Conservation (phyloP, 2,888 invertebrate species). For the Dioctria rufipes region DNA sequence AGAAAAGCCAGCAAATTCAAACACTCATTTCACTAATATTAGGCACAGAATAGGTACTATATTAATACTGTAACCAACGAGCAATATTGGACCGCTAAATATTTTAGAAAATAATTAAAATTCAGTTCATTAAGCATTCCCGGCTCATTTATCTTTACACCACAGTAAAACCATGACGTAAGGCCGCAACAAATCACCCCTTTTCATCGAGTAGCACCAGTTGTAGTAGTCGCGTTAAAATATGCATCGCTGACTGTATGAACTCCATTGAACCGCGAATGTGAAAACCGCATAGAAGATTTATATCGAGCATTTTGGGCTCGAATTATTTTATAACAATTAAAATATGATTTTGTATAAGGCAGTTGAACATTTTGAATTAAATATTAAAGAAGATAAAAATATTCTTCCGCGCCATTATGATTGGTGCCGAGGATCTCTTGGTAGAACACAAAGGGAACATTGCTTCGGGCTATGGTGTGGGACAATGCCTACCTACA, state of each 20-base stretch:
- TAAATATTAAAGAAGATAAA: slow-evolving; percentile 34
- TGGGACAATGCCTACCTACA: background rate
- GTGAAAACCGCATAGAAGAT: slow-evolving; percentile 54
- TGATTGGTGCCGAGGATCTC: slow-evolving; percentile 22
- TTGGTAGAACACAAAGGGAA: slow-evolving; percentile 26
- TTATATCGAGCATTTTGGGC: slow-evolving; percentile 46
- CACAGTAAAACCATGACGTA: slow-evolving; percentile 49
- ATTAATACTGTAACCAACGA: slow-evolving; percentile 30
- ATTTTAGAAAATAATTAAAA: slow-evolving; percentile 53
- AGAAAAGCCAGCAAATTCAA: too few relatives aligned
- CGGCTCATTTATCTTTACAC: slow-evolving; percentile 51
- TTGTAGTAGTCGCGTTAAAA: slow-evolving; percentile 43
- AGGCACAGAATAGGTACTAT: background rate
- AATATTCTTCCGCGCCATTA: slow-evolving; percentile 28
- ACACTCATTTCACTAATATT: background rate
- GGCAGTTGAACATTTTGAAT: slow-evolving; percentile 50
- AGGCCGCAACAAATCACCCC: slow-evolving; percentile 52
- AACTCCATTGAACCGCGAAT: slow-evolving; percentile 52
- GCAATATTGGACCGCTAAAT: slow-evolving; percentile 47
- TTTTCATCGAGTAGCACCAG: slow-evolving; percentile 45
- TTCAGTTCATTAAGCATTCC: slow-evolving; percentile 54
- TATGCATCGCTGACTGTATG: slow-evolving; percentile 51
- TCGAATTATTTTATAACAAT: slow-evolving; percentile 56
- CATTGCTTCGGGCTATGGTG: background rate
- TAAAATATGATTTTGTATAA: slow-evolving; percentile 55